phyloP scores from a whole-genome alignment of 2,888 invertebrate species.

The Ptycholaimellus sp. region DNA sequence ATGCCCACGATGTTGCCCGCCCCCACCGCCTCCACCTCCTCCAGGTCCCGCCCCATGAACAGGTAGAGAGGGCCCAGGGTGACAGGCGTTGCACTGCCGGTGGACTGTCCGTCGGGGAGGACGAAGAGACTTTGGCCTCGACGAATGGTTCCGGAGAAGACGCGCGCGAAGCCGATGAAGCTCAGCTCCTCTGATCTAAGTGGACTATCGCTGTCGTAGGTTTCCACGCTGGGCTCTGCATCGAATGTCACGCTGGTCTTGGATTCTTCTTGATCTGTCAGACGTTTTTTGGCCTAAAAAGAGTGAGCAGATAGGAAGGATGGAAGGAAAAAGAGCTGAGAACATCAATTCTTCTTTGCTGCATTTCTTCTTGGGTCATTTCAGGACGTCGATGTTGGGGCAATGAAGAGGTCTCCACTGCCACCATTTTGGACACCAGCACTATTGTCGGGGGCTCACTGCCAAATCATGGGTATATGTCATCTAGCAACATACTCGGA shows the following conservation, averaged over 20 bases:
- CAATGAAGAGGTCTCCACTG: constrained; percentile 25
- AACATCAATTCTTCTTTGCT: no score
- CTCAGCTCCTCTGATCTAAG: constrained; percentile 27
- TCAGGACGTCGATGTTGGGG: background rate
- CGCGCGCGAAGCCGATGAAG: constrained; percentile 69
- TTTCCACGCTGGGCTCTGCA: no score
- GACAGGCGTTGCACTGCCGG: background rate
- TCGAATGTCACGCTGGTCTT: no score
- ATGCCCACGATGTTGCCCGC: constrained; percentile 53
- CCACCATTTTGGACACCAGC: constrained; percentile 71
- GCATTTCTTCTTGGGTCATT: background rate
- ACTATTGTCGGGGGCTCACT: constrained; percentile 43
- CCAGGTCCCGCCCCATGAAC: constrained; percentile 70
- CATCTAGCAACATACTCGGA: no score
- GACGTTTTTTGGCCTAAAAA: no score
- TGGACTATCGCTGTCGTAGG: no score
- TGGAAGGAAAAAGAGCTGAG: no score
- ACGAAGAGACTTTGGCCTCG: constrained; percentile 55
- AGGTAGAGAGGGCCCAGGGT: constrained; percentile 51
- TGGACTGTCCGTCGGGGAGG: constrained; percentile 66
- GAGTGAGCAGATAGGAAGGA: no score
- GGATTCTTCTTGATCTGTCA: no score
- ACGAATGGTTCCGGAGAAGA: constrained; percentile 61
- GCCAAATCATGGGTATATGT: no score
- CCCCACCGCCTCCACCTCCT: constrained; percentile 38